A percentile compares a stretch with the other conserved stretches of the same genome.
Evolutionary conservation across 1,140 invertebrate genomes (phyloP).

Genomic region (Lethocerus indicus): DNA sequence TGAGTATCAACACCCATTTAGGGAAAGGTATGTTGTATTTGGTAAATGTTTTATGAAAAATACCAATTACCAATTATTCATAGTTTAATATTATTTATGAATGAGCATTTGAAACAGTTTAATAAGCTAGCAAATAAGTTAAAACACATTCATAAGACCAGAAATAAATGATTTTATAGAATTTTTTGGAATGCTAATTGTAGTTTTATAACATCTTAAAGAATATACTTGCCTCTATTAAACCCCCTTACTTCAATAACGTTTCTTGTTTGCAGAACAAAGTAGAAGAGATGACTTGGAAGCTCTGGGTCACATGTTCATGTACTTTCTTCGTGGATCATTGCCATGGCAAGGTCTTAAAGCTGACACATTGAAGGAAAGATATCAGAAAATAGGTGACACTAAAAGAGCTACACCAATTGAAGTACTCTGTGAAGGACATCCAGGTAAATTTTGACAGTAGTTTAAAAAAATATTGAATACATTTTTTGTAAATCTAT

Average conservation of each 20-base stretch:
- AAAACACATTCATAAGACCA: not conserved
- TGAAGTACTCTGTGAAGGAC: slow-evolving; percentile 92
- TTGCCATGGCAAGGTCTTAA: slow-evolving; percentile 99
- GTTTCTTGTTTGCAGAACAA: slow-evolving; percentile 59
- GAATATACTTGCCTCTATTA: not conserved
- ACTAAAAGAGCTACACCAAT: slow-evolving; percentile 96
- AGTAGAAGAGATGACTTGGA: slow-evolving; percentile 97
- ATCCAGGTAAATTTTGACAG: slow-evolving; percentile 56
- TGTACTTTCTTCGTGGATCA: slow-evolving; percentile 98
- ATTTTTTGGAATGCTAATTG: not conserved
- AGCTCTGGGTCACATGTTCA: slow-evolving; percentile 99
- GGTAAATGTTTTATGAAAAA: too few relatives aligned
- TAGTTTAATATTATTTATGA: not conserved
- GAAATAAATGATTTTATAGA: not conserved
- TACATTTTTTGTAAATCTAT: too few relatives aligned
- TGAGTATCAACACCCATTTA: slow-evolving; percentile 99
- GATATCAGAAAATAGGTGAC: slow-evolving; percentile 99
- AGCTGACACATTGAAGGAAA: slow-evolving; percentile 97
- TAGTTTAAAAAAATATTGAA: too few relatives aligned
- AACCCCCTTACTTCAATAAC: not conserved
- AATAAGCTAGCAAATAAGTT: too few relatives aligned
- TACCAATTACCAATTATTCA: too few relatives aligned
- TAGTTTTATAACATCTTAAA: not conserved
- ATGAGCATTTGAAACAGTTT: slow-evolving; percentile 2
- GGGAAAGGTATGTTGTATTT: slow-evolving; percentile 81